Percentiles rank a stretch among this genome's conserved stretches.
Conservation (phyloP, 2,797 vertebrate genomes). For the Gobio occitaniae region DNA sequence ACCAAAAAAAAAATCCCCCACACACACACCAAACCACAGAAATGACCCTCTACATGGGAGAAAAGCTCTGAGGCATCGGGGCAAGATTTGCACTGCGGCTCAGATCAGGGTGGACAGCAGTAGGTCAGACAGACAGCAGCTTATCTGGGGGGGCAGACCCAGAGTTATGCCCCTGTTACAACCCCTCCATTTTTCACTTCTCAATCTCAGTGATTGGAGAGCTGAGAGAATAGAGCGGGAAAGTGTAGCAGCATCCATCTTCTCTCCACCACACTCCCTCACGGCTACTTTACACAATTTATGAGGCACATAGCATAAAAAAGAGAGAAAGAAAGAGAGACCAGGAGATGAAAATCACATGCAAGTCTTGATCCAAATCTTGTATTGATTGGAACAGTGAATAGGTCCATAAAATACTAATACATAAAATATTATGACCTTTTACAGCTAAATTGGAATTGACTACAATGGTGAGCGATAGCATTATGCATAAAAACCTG, state of each 20-base stretch:
- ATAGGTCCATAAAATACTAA: slow-evolving; percentile 59
- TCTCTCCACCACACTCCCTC: slow-evolving; percentile 56
- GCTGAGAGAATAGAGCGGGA: slow-evolving; percentile 61
- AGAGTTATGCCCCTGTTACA: slow-evolving; percentile 54
- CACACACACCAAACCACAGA: slow-evolving; percentile 26
- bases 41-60: neutral
- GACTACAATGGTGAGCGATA: slow-evolving; percentile 43
- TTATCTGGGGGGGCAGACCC: slow-evolving; percentile 34
- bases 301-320: slow-evolving; percentile 63
- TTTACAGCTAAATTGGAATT: slow-evolving; percentile 59
- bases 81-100: slow-evolving; percentile 11
- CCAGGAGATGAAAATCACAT: slow-evolving; percentile 61
- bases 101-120: slow-evolving; percentile 23
- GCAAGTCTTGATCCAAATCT: slow-evolving; percentile 45
- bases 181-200: slow-evolving; percentile 53
- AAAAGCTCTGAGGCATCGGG: neutral
- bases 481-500: slow-evolving; percentile 14
- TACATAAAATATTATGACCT: slow-evolving; percentile 64
- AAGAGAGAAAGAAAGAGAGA: slow-evolving; percentile 42
- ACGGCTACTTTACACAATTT: slow-evolving; percentile 70
- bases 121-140: slow-evolving; percentile 43
- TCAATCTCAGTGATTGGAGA: slow-evolving; percentile 64
- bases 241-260: slow-evolving; percentile 68
- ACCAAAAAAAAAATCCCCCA: neutral
- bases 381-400: slow-evolving; percentile 65